These are phyloP conservation scores for Platynereis dumerilii DNA, from an alignment of 2,888 invertebrate species.

Conservation along the genomic window DNA sequence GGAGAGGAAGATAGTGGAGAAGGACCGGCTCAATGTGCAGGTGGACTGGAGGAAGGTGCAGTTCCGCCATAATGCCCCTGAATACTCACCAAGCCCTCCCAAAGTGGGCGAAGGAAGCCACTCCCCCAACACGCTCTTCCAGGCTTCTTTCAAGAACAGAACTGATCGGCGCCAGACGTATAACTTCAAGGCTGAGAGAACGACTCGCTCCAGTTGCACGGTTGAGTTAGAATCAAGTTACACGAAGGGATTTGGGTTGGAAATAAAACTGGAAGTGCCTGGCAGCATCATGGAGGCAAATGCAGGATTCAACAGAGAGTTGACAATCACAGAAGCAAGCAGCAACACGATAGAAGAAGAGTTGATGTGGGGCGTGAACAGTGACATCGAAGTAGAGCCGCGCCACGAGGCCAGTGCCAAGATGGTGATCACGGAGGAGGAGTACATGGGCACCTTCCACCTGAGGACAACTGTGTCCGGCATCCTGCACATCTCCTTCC, in stretches of 20 bases:
- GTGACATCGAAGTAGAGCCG: slow-evolving; percentile 60
- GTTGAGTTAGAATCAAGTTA: slow-evolving; percentile 48
- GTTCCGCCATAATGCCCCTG: slow-evolving; percentile 55
- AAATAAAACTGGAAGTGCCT: slow-evolving; percentile 65
- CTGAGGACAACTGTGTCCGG: slow-evolving; percentile 58
- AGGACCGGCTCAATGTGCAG: slow-evolving; percentile 53
- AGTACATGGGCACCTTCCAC: slow-evolving; percentile 62
- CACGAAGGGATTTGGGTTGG: slow-evolving; percentile 59
- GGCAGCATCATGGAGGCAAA: slow-evolving; percentile 62
- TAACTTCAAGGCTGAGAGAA: slow-evolving; percentile 58
- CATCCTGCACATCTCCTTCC: slow-evolving; percentile 56
- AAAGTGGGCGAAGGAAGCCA: slow-evolving; percentile 29
- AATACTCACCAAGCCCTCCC: slow-evolving; percentile 40
- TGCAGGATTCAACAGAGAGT: slow-evolving; percentile 62
- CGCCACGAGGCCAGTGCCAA: slow-evolving; percentile 59
- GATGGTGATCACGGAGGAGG: slow-evolving; percentile 65
- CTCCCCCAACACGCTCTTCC: slow-evolving; percentile 45
- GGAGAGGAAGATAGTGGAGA: slow-evolving; percentile 45
- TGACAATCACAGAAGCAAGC: slow-evolving; percentile 59
- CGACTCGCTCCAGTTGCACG: slow-evolving; percentile 51
- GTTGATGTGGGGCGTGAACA: slow-evolving; percentile 65
- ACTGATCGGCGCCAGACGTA: slow-evolving; percentile 56
- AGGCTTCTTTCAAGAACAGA: slow-evolving; percentile 58
- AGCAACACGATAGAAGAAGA: slow-evolving; percentile 59
- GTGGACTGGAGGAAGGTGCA: slow-evolving; percentile 62